These are phyloP conservation scores for Aix galericulata DNA, from an alignment of 2,113 vertebrate species.

Conservation along the genomic window DNA sequence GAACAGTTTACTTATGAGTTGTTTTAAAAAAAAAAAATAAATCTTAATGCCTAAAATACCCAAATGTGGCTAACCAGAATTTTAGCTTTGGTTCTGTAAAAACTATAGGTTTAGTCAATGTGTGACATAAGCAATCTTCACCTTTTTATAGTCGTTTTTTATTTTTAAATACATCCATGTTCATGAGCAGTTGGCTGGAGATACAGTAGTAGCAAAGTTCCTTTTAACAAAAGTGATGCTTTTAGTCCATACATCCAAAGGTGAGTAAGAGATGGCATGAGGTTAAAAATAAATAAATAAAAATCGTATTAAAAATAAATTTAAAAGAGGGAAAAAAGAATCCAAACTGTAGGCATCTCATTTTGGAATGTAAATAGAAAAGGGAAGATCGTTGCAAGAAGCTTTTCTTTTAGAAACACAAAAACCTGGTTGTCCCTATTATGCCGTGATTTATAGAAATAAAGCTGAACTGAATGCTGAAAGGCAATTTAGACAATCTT, in stretches of 20 bases:
- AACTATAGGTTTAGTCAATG: too few species aligned
- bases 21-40: not conserved
- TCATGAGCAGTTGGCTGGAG: not conserved
- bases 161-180: not conserved
- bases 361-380: not conserved
- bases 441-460: not conserved
- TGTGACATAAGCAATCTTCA: not conserved
- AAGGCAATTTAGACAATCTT: not conserved
- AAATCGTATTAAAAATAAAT: not conserved
- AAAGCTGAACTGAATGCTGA: not conserved
- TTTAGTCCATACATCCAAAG: not conserved
- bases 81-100: not conserved
- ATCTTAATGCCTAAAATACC: not conserved
- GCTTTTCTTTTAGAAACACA: not conserved
- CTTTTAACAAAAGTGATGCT: not conserved
- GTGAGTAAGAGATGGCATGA: not conserved
- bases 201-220: not conserved
- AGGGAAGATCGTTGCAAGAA: not conserved
- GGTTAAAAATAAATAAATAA: not conserved
- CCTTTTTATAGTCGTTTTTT: not conserved
- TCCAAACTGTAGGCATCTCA: not conserved
- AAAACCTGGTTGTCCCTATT: accelerated
- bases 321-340: not conserved
- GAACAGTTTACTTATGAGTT: not conserved
- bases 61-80: not conserved